phyloP scores from a whole-genome alignment of 2,888 invertebrate genomes.

The Lasioglossum morio region DNA sequence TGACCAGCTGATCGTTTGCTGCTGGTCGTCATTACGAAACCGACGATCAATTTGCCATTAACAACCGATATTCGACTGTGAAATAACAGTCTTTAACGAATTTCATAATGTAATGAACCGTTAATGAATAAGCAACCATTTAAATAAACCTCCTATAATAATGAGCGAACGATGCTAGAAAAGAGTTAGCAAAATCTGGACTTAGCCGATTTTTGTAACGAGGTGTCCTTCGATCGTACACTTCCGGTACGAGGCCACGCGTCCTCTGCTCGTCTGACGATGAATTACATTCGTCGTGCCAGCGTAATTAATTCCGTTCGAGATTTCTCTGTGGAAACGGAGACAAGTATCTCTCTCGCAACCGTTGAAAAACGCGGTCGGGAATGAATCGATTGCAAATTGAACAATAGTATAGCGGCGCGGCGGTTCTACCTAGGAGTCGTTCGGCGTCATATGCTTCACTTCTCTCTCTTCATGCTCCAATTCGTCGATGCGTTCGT shows the following conservation, averaged over 20 bases:
- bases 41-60: too few relatives aligned
- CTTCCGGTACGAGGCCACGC: neutral
- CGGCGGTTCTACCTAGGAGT: slow-evolving; percentile 31
- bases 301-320: neutral
- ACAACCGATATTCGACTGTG: too few relatives aligned
- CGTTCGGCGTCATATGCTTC: slow-evolving; percentile 52
- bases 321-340: neutral
- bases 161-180: too few relatives aligned
- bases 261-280: neutral
- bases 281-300: neutral
- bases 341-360: neutral
- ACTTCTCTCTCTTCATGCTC: slow-evolving; percentile 60
- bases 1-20: too few relatives aligned
- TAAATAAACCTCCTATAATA: too few relatives aligned
- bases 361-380: neutral
- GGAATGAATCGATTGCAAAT: slow-evolving; percentile 48
- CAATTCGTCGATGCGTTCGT: slow-evolving; percentile 51
- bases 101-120: too few relatives aligned
- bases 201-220: too few relatives aligned
- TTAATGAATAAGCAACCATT: too few relatives aligned
- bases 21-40: too few relatives aligned
- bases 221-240: neutral
- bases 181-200: too few relatives aligned
- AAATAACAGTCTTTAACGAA: too few relatives aligned
- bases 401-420: slow-evolving; percentile 13